Evolutionary conservation across 2,888 invertebrate genomes (phyloP), one percentile per base, ranked within the genome.

Genomic region (Seira sanloemensis): DNA sequence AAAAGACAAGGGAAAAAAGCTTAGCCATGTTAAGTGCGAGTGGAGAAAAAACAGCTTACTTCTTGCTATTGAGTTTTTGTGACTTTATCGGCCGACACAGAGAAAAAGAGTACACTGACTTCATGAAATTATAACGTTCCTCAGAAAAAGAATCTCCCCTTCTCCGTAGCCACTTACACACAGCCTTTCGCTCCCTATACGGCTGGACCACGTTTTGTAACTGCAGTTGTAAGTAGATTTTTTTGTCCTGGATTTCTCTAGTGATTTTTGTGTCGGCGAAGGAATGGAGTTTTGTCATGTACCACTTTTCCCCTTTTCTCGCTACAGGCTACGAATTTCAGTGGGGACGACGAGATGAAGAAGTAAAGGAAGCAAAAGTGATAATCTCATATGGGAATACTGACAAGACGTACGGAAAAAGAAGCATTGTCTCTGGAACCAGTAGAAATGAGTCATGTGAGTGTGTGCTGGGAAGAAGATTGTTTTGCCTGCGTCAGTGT

Each of bases 11-110:
- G 74, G 26, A 72, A 73, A 79, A 25, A 37, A 27, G 46, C 54
- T 73, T 46, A 79, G 21, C 19, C 26, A 12, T 73, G 72, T 66
- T 27, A 46, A 62, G 66, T 77, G 65, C 62, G 58, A 25, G 21
- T 25, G 12, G 74, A 67, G 67, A 25, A 67, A 78, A 78, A 78
- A 76, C 65, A 16, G 62, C 62, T 62, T 50, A 12, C 50, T 50
- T 50, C n/a, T n/a, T 66, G 46, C 58, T 78, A 75, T 74, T 27
- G 75, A 73, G 79, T 82, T 82, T 82, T 78, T 68, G 73, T 84
- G 79, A 84, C 84, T 84, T 79, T 84, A 75, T 84, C 76, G 67
- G 84, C 74, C 4, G 71, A 78, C 84, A 78, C 46, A 78, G 71
- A 84, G 75, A 71, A n/a, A 62, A 78, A 72, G 71, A 37, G 78